Base-by-base conservation (phyloP, 2,797 vertebrate genomes). In the Arctocebus calabarensis region DNA sequence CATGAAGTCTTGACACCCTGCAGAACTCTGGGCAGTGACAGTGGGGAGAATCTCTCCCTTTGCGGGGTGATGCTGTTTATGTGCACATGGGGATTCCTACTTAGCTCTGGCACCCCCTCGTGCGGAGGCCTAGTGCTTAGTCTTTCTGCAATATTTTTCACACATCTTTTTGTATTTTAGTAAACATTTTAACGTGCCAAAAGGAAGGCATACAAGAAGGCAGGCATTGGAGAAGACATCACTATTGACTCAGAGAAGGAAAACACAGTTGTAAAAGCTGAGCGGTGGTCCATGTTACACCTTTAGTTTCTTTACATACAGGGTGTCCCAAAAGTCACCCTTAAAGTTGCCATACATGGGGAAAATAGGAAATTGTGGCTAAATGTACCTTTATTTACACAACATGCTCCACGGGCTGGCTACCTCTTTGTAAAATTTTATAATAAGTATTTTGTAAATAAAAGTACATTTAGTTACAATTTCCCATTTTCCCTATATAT, bases 21-120 rank as follows among this genome's bases (percentile, higher is more conserved):
- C 13, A 40, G 9, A 71, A 9, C 9, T 52, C 9, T 3, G 0
- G 0, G 12, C 25, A 40, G 25, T 25, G 17, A 34, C n/a, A 8
- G 2, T 14, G 29, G 16, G 12, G 11, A 77, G 34, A 68, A 37
- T 27, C 11, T 20, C 32, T n/a, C 37, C 10, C 19, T 11, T 66
- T 2, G 48, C 9, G 17, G n/a, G 20, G 23, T 71, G 61, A 32
- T 0, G 6, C 32, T 71, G 23, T 57, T 61, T 55, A 22, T 29
- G 10, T 3, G 4, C 32, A 19, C 16, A 14, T n/a, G 13, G 10
- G 52, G 2, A 11, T 27, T 45, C 29, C 32, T 77, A 37, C 43
- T 27, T n/a, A 40, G 62, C 16, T 37, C 43, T 32, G 23, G 37
- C 57, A 87, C 25, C 45, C 14, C 23, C 34, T 66, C 32, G 48